These are phyloP conservation scores for Incurvaria masculella DNA, from an alignment of 2,888 invertebrate genomes.

Conservation along the genomic window DNA sequence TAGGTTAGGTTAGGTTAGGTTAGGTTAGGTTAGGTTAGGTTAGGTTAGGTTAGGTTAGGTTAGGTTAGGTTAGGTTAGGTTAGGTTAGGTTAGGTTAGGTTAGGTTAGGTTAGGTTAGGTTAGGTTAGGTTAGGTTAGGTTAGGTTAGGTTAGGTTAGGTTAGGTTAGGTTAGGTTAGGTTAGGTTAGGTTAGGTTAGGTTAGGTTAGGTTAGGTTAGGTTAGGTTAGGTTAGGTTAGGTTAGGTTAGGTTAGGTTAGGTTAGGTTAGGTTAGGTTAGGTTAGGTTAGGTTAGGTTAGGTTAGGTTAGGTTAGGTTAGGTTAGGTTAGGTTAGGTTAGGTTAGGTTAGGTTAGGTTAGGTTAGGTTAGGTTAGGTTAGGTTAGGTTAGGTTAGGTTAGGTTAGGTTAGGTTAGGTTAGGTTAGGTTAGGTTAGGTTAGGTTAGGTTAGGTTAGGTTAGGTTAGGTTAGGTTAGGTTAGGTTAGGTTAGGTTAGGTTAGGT, in stretches of 20 bases:
- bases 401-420: constrained; percentile 8
- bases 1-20: constrained; percentile 3
- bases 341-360: constrained; percentile 7
- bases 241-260: constrained; percentile 7
- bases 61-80: constrained; percentile 3
- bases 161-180: constrained; percentile 3
- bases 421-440: constrained; percentile 11
- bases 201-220: constrained; percentile 9
- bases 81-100: constrained; percentile 3
- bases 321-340: constrained; percentile 7
- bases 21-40: constrained; percentile 3
- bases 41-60: constrained; percentile 3
- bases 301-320: constrained; percentile 7
- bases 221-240: constrained; percentile 7
- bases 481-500: constrained; percentile 16
- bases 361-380: constrained; percentile 9
- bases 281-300: constrained; percentile 7
- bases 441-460: constrained; percentile 14
- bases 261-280: constrained; percentile 7
- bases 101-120: constrained; percentile 3
- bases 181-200: constrained; percentile 7
- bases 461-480: constrained; percentile 17
- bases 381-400: constrained; percentile 10
- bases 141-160: constrained; percentile 3
- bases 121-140: constrained; percentile 3